A percentile compares a stretch with the other conserved stretches of the same genome.
Conservation (phyloP, 2,888 invertebrate genomes). For the Exocentrus adspersus region DNA sequence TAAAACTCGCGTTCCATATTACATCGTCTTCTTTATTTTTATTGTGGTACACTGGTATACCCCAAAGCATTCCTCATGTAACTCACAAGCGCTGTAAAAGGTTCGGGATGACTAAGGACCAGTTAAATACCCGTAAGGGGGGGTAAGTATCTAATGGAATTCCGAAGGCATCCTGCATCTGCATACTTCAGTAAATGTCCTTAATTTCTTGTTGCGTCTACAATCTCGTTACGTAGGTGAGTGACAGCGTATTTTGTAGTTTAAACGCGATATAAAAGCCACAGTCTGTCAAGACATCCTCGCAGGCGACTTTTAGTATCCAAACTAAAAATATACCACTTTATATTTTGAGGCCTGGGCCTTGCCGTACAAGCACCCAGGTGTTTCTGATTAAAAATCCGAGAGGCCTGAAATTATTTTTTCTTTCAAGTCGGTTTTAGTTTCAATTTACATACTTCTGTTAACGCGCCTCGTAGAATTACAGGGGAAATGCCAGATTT, state of each 20-base stretch:
- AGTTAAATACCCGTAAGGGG: background rate
- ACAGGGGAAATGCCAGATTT: slow-evolving; percentile 18
- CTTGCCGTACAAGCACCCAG: slow-evolving; percentile 32
- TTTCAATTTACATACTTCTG: slow-evolving; percentile 9
- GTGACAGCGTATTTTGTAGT: slow-evolving; percentile 45
- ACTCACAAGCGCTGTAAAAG: background rate
- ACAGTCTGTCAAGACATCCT: slow-evolving; percentile 45
- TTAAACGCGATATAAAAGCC: slow-evolving; percentile 36
- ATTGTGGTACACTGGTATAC: no score
- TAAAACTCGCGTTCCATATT: no score
- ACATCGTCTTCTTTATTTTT: no score
- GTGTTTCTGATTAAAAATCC: slow-evolving; percentile 47
- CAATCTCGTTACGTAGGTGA: slow-evolving; percentile 41
- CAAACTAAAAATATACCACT: slow-evolving; percentile 36
- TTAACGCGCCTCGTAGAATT: slow-evolving; percentile 23
- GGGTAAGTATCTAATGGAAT: slow-evolving; percentile 9
- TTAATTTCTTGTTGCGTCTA: slow-evolving; percentile 39
- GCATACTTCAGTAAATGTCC: slow-evolving; percentile 26
- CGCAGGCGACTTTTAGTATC: slow-evolving; percentile 36
- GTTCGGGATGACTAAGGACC: background rate
- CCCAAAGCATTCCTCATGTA: background rate
- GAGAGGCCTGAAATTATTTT: slow-evolving; percentile 14
- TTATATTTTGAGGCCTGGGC: slow-evolving; percentile 12
- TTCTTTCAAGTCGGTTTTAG: slow-evolving; percentile 15
- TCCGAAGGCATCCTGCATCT: slow-evolving; percentile 19